phyloP scores from a whole-genome alignment of 1,140 invertebrate genomes.

The Drosophila ambigua region DNA sequence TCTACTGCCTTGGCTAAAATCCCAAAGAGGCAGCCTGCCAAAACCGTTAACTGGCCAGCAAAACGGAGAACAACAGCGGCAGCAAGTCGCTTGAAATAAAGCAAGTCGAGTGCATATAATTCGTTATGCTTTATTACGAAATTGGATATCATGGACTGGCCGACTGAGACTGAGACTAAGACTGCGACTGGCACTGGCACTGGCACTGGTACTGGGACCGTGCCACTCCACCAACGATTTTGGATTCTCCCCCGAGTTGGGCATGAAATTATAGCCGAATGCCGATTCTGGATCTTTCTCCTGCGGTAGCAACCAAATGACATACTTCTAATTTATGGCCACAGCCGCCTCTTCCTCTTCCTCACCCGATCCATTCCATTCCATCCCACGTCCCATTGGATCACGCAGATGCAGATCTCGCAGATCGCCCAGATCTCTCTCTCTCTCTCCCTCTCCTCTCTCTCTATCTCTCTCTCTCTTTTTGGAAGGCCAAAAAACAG shows the following conservation, averaged over 20 bases:
- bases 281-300: conserved; percentile 49
- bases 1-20: conserved; percentile 35
- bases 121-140: conserved; percentile 83
- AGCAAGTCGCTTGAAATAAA: conserved; percentile 68
- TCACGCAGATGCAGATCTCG: conserved; percentile 28
- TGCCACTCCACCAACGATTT: conserved; percentile 5
- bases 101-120: conserved; percentile 82
- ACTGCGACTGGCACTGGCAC: neutral
- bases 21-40: conserved; percentile 47
- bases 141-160: conserved; percentile 77
- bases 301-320: conserved; percentile 73
- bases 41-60: conserved; percentile 75
- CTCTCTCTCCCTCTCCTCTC: neutral
- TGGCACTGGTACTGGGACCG: too few relatives aligned
- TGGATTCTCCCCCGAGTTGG: conserved; percentile 40
- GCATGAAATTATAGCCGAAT: conserved; percentile 70
- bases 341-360: conserved; percentile 23
- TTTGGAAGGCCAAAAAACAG: conserved; percentile 17
- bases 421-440: conserved; percentile 12
- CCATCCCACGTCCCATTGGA: conserved; percentile 9
- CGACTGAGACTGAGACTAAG: conserved; percentile 13
- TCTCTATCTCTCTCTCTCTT: neutral
- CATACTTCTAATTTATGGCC: conserved; percentile 81
- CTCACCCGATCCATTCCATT: conserved; percentile 13
- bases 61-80: conserved; percentile 36